Percentiles rank a stretch among this genome's conserved stretches.
phyloP scores from a whole-genome alignment of 1,140 invertebrate species.

The Nautilus pompilius region DNA sequence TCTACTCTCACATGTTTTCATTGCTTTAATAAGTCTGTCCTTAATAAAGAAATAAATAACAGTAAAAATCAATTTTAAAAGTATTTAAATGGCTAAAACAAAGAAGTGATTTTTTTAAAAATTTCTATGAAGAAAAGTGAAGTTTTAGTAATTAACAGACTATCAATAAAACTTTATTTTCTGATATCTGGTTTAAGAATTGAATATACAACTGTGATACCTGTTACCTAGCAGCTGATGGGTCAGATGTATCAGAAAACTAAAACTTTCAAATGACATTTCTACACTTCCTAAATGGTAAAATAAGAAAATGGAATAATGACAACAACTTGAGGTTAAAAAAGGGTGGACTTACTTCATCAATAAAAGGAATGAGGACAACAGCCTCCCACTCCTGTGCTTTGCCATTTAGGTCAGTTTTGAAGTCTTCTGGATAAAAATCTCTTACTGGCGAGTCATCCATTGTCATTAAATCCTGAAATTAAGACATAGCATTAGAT shows the following conservation, averaged over 20 bases:
- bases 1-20: conserved; percentile 67
- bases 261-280: too few species aligned
- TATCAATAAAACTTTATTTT: too few species aligned
- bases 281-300: too few species aligned
- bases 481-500: too few species aligned
- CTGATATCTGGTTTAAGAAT: too few species aligned
- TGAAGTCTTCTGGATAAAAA: conserved; percentile 88
- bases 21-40: conserved; percentile 71
- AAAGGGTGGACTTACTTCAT: conserved; percentile 66
- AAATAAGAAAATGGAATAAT: too few species aligned
- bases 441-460: conserved; percentile 79
- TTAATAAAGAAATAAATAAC: conserved; percentile 39
- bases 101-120: too few species aligned
- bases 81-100: background rate
- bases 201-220: too few species aligned
- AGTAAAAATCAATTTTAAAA: background rate
- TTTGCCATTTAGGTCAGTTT: conserved; percentile 81
- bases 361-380: conserved; percentile 94
- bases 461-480: conserved; percentile 71
- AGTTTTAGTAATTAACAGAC: too few species aligned
- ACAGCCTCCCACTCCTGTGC: conserved; percentile 96
- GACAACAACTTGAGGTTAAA: background rate
- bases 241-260: too few species aligned
- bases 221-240: too few species aligned
- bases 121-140: too few species aligned